Conservation (phyloP, 2,113 vertebrate species). For the Poeciliopsis prolifica region DNA sequence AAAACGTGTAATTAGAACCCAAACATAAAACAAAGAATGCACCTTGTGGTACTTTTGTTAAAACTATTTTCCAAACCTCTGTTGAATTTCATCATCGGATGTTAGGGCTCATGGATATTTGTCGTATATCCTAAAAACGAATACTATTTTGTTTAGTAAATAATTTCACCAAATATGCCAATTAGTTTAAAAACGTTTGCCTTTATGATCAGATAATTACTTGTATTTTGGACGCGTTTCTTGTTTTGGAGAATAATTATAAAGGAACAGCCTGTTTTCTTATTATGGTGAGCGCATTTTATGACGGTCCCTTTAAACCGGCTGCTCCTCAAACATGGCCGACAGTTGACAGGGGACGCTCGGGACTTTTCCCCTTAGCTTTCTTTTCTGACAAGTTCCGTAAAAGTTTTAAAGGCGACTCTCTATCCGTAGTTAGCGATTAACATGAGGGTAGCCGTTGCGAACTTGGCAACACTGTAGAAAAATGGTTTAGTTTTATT, state of each 20-base stretch:
- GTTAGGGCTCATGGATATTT: slow-evolving; percentile 29
- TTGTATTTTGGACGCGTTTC: rapidly evolving
- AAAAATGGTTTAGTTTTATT: not conserved
- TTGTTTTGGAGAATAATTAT: not conserved
- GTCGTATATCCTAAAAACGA: slow-evolving; percentile 1
- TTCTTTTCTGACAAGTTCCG: not conserved
- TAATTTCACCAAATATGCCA: not conserved
- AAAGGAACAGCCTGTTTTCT: not conserved
- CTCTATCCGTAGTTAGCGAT: no score
- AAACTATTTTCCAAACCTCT: slow-evolving; percentile 3
- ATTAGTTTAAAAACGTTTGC: not conserved
- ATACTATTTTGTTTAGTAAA: not conserved
- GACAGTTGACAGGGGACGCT: not conserved
- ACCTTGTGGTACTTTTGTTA: not conserved
- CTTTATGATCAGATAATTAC: not conserved
- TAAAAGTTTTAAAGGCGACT: not conserved
- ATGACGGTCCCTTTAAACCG: slow-evolving; percentile 1
- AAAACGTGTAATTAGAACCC: not conserved
- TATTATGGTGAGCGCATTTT: not conserved
- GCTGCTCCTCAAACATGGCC: slow-evolving; percentile 26
- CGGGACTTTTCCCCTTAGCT: not conserved
- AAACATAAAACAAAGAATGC: not conserved
- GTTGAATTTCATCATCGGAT: slow-evolving; percentile 45
- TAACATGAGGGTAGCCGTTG: slow-evolving; percentile 4
- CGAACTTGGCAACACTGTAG: not conserved